These are phyloP conservation scores for Gyps fulvus DNA, from an alignment of 2,113 vertebrate genomes.

Conservation along the genomic window DNA sequence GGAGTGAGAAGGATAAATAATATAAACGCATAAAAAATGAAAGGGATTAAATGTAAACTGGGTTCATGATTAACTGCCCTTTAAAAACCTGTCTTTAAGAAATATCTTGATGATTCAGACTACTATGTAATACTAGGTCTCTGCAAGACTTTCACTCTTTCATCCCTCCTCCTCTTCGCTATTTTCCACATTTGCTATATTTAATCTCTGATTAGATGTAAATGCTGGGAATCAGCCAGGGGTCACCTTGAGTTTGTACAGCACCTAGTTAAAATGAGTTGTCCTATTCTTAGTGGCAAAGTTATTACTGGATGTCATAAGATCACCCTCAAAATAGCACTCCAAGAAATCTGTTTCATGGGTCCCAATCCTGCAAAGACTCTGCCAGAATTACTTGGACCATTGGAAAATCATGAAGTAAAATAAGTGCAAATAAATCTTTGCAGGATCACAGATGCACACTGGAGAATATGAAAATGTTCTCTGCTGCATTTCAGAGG, in stretches of 20 bases:
- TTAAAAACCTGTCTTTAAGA: neutral
- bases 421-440: neutral
- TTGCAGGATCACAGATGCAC: neutral
- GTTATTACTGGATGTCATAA: neutral
- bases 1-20: neutral
- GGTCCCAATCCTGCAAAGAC: neutral
- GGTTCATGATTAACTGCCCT: neutral
- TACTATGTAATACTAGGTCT: neutral
- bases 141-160: neutral
- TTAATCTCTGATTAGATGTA: conserved; percentile 47
- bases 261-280: conserved; percentile 1
- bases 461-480: neutral
- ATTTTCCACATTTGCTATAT: conserved; percentile 19
- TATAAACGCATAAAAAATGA: neutral
- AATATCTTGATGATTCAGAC: neutral
- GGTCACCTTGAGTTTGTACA: conserved; percentile 35
- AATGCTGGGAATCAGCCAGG: neutral
- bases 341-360: neutral
- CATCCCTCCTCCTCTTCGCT: neutral
- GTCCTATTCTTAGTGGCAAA: neutral
- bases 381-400: neutral
- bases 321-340: neutral
- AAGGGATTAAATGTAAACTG: neutral
- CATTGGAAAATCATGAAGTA: neutral
- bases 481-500: neutral